Evolutionary conservation across 2,113 vertebrate species (phyloP).

Genomic region (Psittacula cyanocephala): DNA sequence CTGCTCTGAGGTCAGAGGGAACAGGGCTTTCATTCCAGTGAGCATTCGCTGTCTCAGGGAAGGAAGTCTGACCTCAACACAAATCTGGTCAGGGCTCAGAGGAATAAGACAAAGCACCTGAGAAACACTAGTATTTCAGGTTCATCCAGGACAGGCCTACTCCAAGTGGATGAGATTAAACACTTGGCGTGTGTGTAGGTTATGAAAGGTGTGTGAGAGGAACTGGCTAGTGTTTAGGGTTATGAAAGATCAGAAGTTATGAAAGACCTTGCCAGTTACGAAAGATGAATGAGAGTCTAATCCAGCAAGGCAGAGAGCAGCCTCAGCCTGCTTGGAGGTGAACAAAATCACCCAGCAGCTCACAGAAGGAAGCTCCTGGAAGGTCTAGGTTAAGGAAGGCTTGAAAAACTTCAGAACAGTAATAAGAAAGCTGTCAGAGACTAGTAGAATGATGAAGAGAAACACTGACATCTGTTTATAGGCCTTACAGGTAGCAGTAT

Average conservation of each 20-base stretch:
- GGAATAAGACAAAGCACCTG: neutral
- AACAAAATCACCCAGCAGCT: neutral
- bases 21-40: neutral
- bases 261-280: constrained; percentile 38
- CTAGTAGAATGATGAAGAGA: neutral
- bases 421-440: neutral
- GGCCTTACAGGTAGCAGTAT: neutral
- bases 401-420: neutral
- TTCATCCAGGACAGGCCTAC: neutral
- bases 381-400: neutral
- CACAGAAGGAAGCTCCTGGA: neutral
- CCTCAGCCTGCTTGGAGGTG: neutral
- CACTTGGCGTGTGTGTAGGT: neutral
- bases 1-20: neutral
- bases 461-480: neutral
- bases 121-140: constrained; percentile 41
- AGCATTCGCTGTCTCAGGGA: neutral
- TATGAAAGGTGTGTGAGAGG: constrained; percentile 5
- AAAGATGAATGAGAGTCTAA: neutral
- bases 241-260: constrained; percentile 62
- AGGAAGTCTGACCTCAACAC: neutral
- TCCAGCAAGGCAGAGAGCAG: constrained; percentile 2
- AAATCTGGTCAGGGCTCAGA: neutral
- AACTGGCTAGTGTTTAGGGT: neutral
- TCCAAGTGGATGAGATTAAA: constrained; percentile 23